Conservation (phyloP, 2,797 vertebrate species). For the Anomalospiza imberbis region DNA sequence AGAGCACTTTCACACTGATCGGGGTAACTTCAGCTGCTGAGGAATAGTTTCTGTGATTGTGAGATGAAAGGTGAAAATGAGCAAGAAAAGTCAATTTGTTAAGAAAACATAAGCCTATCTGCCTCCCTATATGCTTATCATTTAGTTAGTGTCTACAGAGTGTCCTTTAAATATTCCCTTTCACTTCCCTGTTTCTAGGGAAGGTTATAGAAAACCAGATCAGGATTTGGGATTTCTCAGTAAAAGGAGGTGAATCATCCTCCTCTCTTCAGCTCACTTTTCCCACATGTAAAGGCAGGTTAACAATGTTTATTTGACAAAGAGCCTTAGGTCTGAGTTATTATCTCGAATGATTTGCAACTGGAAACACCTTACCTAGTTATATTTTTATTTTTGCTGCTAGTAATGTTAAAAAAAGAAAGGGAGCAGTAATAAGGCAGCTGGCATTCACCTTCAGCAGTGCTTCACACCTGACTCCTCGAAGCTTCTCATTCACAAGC, state of each 20-base stretch:
- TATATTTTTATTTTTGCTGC: background rate
- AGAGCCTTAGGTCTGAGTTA: background rate
- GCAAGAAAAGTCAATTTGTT: background rate
- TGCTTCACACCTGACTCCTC: fast-evolving
- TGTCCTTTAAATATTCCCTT: background rate
- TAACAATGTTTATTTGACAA: background rate
- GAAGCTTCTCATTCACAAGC: background rate
- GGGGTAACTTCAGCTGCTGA: background rate
- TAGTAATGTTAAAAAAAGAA: background rate
- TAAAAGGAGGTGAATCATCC: background rate
- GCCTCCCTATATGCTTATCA: background rate
- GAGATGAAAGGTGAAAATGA: background rate
- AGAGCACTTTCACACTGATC: background rate
- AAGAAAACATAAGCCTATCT: background rate
- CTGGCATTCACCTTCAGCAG: background rate
- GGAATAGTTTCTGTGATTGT: background rate
- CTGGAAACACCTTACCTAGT: background rate
- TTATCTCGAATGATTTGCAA: background rate
- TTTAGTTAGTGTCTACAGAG: background rate
- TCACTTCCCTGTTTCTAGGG: background rate
- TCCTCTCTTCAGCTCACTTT: background rate
- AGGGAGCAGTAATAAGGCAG: background rate
- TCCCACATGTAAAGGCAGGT: background rate
- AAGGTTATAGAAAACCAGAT: background rate
- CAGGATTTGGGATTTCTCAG: background rate